Evolutionary conservation across 2,113 vertebrate species (phyloP).

Genomic region (Morone saxatilis): DNA sequence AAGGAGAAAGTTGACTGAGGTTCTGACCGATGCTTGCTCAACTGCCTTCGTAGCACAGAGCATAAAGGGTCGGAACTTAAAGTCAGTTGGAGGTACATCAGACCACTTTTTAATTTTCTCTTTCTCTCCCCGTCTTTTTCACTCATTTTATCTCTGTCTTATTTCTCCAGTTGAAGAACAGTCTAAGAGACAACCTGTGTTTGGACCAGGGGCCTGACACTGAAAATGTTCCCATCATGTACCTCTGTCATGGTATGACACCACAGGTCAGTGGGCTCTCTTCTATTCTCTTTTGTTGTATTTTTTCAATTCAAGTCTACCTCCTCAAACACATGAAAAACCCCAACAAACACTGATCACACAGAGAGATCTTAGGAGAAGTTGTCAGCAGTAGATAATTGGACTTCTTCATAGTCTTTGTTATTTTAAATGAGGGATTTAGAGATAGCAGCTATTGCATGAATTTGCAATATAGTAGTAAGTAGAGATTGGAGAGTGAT

Average conservation of each 20-base stretch:
- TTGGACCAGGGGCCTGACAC: constrained; percentile 95
- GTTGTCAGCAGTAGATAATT: not conserved
- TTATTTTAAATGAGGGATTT: constrained; percentile 30
- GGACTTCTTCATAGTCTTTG: constrained; percentile 16
- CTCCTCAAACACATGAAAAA: not conserved
- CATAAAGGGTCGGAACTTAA: too few relatives aligned
- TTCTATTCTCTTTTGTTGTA: not conserved
- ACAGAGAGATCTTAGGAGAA: not conserved
- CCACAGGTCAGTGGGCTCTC: constrained; percentile 90
- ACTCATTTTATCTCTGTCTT: not conserved
- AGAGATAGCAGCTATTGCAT: constrained; percentile 2
- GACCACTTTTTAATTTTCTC: not conserved
- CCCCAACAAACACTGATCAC: not conserved
- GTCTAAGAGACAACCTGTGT: constrained; percentile 92
- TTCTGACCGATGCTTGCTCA: too few relatives aligned
- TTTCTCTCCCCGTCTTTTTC: not conserved
- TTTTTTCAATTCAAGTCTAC: not conserved
- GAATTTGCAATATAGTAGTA: constrained; percentile 11
- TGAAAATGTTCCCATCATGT: constrained; percentile 95
- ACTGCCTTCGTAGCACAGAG: too few relatives aligned
- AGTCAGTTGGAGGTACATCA: too few relatives aligned
- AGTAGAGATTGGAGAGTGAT: not conserved
- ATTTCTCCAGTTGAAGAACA: constrained; percentile 91
- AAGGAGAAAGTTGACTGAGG: too few relatives aligned
- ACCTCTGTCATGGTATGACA: constrained; percentile 95